Evolutionary conservation across 2,888 invertebrate species (phyloP), one percentile per base, ranked within the genome.

Genomic region (Machimus atricapillus): DNA sequence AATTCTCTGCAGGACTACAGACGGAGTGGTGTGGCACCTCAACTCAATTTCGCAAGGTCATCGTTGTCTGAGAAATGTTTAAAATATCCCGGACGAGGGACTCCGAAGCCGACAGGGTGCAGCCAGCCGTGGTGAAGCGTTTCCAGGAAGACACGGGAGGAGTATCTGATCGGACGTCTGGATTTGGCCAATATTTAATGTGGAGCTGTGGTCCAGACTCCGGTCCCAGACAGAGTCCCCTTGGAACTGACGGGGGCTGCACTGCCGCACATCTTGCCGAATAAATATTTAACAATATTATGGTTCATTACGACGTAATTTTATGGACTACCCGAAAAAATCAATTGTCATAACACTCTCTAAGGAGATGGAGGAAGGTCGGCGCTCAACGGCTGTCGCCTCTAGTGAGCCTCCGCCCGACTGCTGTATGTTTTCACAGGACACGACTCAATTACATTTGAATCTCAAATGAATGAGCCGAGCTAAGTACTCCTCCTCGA

Each of bases 361-460:
- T 5, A 5, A 46, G 16, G 43, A 12, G 40, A 40, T 23, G 27
- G 19, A 6, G 43, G 34, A 31, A 56, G n/a, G 12, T 16, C 56
- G 52, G 58, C 43, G 40, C 76, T 37, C 76, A 76, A 76, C 40
- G 76, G 66, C 6, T 83, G 83, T 66, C 83, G 83, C 83, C 58
- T 34, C 31, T 23, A 37, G 66, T 82, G 56, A 4, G 19, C 27
- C 40, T 40, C 14, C 31, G 27, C 40, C 19, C 73, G 19, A n/a
- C 83, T 52, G 66, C 56, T 23, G 83, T 66, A 40, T 83, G 66
- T 83, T 83, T 83, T 73, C 73, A 83, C 37, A 83, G 83, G 73
- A 73, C 83, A 83, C 34, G 83, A 73, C 83, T 83, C 83, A 83
- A 83, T 83, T 83, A 83, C 83, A 83, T 83, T 83, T 83, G 83